Percentiles rank a stretch among this genome's conserved stretches.
These are phyloP conservation scores for Dermatemys mawii DNA, from an alignment of 2,113 vertebrate genomes.

Conservation along the genomic window DNA sequence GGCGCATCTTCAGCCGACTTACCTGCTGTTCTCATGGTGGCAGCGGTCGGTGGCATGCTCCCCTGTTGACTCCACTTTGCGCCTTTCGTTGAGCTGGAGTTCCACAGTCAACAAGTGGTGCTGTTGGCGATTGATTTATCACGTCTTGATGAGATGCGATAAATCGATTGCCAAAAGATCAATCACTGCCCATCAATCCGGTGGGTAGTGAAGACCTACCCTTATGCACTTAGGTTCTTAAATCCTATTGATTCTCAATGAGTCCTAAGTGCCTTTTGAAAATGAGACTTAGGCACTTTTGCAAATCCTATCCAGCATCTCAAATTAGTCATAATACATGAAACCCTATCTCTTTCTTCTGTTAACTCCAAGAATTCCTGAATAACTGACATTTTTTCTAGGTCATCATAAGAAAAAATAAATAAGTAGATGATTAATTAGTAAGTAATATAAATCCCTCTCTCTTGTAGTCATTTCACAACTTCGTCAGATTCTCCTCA, in stretches of 20 bases:
- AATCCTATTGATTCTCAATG: background rate
- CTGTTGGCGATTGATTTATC: no score
- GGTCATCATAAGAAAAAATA: background rate
- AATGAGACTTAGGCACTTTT: background rate
- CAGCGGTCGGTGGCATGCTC: no score
- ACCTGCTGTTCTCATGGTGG: no score
- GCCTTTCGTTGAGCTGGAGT: no score
- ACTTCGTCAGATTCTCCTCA: no score
- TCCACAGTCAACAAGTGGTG: no score
- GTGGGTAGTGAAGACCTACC: no score
- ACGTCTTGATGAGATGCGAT: no score
- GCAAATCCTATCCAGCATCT: background rate
- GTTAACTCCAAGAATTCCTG: background rate
- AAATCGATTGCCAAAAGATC: no score
- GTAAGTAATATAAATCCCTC: background rate
- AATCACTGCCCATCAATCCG: no score
- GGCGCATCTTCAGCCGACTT: no score
- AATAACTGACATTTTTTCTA: background rate
- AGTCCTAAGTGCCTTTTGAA: background rate
- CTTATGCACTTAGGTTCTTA: background rate
- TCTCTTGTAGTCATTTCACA: background rate
- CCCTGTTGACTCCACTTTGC: no score
- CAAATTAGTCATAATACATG: background rate
- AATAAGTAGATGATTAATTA: background rate
- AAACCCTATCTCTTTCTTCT: background rate